Percentiles rank a stretch among this genome's conserved stretches.
phyloP scores from a whole-genome alignment of 2,113 vertebrate species.

The Xiphophorus hellerii region DNA sequence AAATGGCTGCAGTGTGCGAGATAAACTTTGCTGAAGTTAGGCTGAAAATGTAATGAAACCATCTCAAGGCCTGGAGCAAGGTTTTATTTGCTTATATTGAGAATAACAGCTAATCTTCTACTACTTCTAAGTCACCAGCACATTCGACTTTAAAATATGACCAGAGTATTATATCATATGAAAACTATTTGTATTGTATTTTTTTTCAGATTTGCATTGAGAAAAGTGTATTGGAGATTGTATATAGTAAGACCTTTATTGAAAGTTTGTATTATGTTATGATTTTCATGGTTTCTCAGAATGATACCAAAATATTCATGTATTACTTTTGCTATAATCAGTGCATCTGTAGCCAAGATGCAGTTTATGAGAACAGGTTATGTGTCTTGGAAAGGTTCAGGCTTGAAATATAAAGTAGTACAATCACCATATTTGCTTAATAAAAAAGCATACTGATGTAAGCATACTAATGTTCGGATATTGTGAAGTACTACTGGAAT shows the following conservation, averaged over 20 bases:
- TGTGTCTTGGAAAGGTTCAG: not conserved
- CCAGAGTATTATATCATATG: not conserved
- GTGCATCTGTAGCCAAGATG: not conserved
- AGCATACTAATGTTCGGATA: constrained; percentile 55
- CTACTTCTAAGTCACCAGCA: not conserved
- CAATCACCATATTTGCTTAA: constrained; percentile 61
- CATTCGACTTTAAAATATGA: constrained; percentile 15
- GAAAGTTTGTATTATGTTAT: constrained; percentile 70
- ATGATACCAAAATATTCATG: not conserved
- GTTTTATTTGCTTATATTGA: not conserved
- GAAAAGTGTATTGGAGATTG: constrained; percentile 47
- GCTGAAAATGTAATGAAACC: not conserved
- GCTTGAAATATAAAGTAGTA: constrained; percentile 58
- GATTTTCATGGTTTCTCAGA: not conserved
- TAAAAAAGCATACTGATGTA: constrained; percentile 2
- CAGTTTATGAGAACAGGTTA: not conserved
- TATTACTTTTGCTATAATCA: not conserved
- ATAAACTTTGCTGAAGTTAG: not conserved
- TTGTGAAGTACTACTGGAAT: constrained; percentile 24
- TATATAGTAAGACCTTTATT: constrained; percentile 26
- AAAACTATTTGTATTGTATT: constrained; percentile 3
- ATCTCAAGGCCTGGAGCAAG: not conserved
- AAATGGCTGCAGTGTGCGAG: not conserved
- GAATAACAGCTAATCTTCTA: not conserved
- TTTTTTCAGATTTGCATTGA: constrained; percentile 5